phyloP scores from a whole-genome alignment of 2,113 vertebrate genomes.

The Todiramphus chloris region DNA sequence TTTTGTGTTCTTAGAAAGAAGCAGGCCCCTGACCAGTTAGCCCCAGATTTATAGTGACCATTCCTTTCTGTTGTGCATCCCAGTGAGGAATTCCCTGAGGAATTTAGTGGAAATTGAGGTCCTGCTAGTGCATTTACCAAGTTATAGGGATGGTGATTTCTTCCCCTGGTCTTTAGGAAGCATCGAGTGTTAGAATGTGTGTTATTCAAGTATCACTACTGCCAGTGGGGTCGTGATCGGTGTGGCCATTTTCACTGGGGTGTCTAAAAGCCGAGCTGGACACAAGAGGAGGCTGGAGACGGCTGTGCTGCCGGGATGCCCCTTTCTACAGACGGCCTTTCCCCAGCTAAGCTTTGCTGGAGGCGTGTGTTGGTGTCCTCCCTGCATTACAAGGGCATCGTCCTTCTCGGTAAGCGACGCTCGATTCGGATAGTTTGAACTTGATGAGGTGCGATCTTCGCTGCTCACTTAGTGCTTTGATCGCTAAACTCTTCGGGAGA shows the following conservation, averaged over 20 bases:
- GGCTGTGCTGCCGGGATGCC: neutral
- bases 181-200: neutral
- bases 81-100: neutral
- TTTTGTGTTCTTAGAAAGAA: neutral
- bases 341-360: neutral
- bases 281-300: neutral
- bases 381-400: neutral
- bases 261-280: neutral
- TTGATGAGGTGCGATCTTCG: neutral
- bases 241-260: rapidly evolving
- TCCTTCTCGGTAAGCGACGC: neutral
- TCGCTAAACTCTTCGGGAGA: neutral
- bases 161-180: neutral
- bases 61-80: neutral
- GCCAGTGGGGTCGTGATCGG: rapidly evolving
- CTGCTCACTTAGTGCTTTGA: conserved; percentile 5
- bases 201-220: neutral
- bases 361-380: neutral
- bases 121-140: neutral
- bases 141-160: rapidly evolving
- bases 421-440: neutral
- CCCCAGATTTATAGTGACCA: neutral
- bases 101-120: neutral
- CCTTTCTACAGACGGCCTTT: neutral
- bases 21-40: rapidly evolving